Evolutionary conservation across 2,113 vertebrate genomes (phyloP).

Genomic region (Eonycteris spelaea): DNA sequence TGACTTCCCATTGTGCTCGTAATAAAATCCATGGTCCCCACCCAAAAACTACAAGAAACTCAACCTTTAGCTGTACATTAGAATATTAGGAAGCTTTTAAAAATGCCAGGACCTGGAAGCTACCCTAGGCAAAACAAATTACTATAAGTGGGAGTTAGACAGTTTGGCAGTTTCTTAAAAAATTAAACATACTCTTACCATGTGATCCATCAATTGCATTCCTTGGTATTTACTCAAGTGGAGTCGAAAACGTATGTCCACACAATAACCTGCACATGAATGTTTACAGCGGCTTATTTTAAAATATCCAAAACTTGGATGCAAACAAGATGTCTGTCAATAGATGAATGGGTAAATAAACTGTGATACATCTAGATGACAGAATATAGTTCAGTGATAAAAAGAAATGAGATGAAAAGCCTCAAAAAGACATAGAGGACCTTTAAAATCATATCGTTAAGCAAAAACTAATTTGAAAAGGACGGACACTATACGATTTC

Average conservation of each 20-base stretch:
- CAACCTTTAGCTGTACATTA: background rate
- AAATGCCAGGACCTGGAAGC: background rate
- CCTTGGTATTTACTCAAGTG: conserved; percentile 19
- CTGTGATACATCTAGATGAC: background rate
- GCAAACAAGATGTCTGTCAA: background rate
- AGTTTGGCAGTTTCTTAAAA: background rate
- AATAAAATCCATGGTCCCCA: background rate
- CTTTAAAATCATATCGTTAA: background rate
- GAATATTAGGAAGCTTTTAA: background rate
- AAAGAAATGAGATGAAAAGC: background rate
- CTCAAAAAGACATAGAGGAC: background rate
- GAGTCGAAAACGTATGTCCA: background rate
- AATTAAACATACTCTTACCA: background rate
- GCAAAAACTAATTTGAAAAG: background rate
- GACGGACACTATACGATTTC: background rate
- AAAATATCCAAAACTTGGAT: background rate
- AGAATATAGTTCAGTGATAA: background rate
- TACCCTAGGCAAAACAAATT: background rate
- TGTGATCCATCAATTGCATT: background rate
- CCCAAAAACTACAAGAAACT: background rate
- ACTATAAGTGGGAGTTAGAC: background rate
- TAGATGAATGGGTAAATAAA: background rate
- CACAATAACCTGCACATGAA: background rate
- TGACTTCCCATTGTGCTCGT: background rate
- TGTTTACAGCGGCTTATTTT: background rate